Base-by-base conservation (phyloP, 1,140 invertebrate species). In the Bombus cullumanus region DNA sequence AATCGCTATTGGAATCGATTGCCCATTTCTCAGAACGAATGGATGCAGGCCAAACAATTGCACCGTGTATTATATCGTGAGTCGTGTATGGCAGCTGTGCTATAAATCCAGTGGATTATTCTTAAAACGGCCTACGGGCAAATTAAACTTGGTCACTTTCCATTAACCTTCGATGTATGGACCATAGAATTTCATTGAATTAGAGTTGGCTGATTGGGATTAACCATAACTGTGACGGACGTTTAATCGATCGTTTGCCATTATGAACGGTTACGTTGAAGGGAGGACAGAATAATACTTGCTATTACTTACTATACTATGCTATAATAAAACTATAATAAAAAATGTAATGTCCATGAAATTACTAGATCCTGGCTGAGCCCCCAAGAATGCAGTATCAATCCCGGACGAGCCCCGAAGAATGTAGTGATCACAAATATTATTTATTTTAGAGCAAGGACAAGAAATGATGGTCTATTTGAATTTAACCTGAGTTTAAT, bases 91-190 rank as follows among this genome's bases (percentile, higher is more conserved):
- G 43, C 47, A 76, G 47, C 74, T 76, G n/a, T 34, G 59, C 13
- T 28, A 28, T 71, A 86, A 75, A 89, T 86, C 62, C 75, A 53
- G 3, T 37, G 53, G 80, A 89, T 86, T 89, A 86, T 80, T 72
- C 75, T 83, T 78, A 86, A 53, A 59, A 41, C 71, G 13, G n/a
- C 64, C 87, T 62, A 85, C 66, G 57, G 47, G 66, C 39, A 68
- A 34, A 71, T 69, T 31, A 28, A 39, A 28, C 37, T 39, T 39
- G 79, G 80, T 89, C 87, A 75, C 43, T 78, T 74, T 89, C 75
- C 76, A 89, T 89, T 89, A 86, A 89, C 81, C 88, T 89, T 76
- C 76, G 80, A 83, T 86, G 28, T 34, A 66, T 28, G 71, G 73
- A 43, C 41, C 43, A 12, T 53, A 59, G 41, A 83, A 31, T 83